These are phyloP conservation scores for Trematomus bernacchii DNA, from an alignment of 2,797 vertebrate species.

Conservation along the genomic window DNA sequence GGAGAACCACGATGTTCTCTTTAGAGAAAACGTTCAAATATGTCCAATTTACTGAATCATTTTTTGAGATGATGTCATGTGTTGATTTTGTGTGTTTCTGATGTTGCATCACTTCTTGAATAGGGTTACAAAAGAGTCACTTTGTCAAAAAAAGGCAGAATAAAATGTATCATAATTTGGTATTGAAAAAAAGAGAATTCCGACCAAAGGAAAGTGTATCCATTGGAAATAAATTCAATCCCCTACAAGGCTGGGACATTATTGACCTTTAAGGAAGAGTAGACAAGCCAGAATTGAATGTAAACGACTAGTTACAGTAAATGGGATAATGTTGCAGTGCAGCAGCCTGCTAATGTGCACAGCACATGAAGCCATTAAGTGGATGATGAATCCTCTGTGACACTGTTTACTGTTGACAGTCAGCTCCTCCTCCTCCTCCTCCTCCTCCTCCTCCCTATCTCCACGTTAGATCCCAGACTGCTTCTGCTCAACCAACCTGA, in stretches of 20 bases:
- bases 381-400: constrained; percentile 41
- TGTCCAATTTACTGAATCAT: background rate
- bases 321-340: constrained; percentile 24
- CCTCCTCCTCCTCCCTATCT: constrained; percentile 24
- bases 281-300: background rate
- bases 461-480: constrained; percentile 43
- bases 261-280: background rate
- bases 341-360: constrained; percentile 37
- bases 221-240: background rate
- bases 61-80: too few relatives aligned
- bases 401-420: constrained; percentile 43
- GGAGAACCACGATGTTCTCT: background rate
- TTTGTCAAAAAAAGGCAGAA: background rate
- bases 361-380: constrained; percentile 39
- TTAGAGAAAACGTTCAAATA: background rate
- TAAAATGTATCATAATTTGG: too few relatives aligned
- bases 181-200: background rate
- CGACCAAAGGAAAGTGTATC: background rate
- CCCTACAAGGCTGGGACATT: fast-evolving
- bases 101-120: background rate
- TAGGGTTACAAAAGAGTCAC: background rate
- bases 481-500: constrained; percentile 43
- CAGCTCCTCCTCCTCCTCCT: constrained; percentile 21
- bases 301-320: background rate
- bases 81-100: background rate